Base-by-base conservation (phyloP, 2,888 invertebrate genomes). In the Parochlus steinenii region DNA sequence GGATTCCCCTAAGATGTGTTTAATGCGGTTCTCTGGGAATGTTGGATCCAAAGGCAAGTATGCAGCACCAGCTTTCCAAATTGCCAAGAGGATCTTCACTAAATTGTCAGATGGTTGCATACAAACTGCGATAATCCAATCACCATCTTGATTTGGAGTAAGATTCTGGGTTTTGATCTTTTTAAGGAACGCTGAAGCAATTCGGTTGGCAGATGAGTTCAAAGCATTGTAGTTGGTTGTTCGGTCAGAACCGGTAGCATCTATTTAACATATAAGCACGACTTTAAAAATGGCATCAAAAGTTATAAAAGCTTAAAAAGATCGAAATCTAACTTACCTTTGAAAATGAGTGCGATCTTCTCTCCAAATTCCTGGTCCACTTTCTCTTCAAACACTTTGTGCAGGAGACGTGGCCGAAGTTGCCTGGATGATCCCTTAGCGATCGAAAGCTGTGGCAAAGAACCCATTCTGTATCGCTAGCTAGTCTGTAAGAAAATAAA, bases 31-130 rank as follows among this genome's bases (percentile, higher is more conserved):
- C 17, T 66, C 67, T 0, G 87, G 86, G 43, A 68, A 68, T 22
- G 64, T 67, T 0, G 74, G 70, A 50, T 86, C 86, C 46, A 89
- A 63, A 0, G 89, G 87, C 34, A 89, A 61, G 56, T 87, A 89
- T 0, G 85, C 79, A 11, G 78, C 80, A 0, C 87, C 86, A 0
- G 77, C 65, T 58, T 86, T 85, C 70, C 82, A 74, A 33, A 77
- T 70, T 1, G 80, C 72, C 40, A 87, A 54, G 14, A 89, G 56
- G 0, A 74, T 59, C 19, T 69, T 62, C 6, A 85, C 66, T 38
- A 79, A 51, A 23, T 61, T 66, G 46, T 80, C 75, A 3, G 76
- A 71, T 1, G 86, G 85, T 42, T 71, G 69, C 72, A 86, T 73
- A 48, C 78, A 79, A 0, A 86, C 76, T 1, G 79, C 82, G 0